These are phyloP conservation scores for Drosophila takahashii DNA, from an alignment of 1,140 invertebrate genomes.

Conservation along the genomic window DNA sequence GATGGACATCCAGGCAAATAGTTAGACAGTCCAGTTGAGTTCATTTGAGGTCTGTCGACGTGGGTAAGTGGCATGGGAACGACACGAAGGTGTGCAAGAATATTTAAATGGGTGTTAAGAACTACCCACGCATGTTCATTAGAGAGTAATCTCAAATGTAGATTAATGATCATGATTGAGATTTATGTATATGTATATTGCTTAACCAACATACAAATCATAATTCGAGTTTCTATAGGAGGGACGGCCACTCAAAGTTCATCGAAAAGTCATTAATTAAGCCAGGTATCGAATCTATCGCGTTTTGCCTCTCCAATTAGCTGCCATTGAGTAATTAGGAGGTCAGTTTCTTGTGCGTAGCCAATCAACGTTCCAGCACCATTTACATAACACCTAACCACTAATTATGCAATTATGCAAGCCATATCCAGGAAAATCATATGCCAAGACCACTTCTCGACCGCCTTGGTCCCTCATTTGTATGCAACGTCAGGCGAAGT, in stretches of 20 bases:
- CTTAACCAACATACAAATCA: neutral
- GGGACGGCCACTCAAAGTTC: conserved; percentile 8
- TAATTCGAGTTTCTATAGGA: conserved; percentile 5
- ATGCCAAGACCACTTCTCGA: conserved; percentile 33
- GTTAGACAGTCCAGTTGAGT: neutral
- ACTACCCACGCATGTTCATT: neutral
- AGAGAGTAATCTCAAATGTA: neutral
- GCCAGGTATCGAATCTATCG: neutral
- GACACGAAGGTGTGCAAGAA: neutral
- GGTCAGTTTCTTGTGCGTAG: conserved; percentile 27
- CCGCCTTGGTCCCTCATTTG: conserved; percentile 50
- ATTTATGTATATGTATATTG: neutral
- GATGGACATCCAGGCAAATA: conserved; percentile 34
- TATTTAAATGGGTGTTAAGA: conserved; percentile 23
- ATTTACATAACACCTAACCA: conserved; percentile 62
- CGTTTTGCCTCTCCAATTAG: conserved; percentile 22
- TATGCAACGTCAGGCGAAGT: conserved; percentile 60
- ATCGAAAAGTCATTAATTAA: conserved; percentile 42
- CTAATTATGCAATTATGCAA: conserved; percentile 60
- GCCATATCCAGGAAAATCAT: conserved; percentile 41
- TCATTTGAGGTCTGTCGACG: conserved; percentile 1
- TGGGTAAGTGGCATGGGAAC: conserved; percentile 16
- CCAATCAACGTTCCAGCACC: conserved; percentile 28
- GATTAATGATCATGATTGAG: neutral
- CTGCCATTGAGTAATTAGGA: conserved; percentile 46